Evolutionary conservation across 1,140 invertebrate species (phyloP).

Genomic region (Neomicropteryx cornuta): DNA sequence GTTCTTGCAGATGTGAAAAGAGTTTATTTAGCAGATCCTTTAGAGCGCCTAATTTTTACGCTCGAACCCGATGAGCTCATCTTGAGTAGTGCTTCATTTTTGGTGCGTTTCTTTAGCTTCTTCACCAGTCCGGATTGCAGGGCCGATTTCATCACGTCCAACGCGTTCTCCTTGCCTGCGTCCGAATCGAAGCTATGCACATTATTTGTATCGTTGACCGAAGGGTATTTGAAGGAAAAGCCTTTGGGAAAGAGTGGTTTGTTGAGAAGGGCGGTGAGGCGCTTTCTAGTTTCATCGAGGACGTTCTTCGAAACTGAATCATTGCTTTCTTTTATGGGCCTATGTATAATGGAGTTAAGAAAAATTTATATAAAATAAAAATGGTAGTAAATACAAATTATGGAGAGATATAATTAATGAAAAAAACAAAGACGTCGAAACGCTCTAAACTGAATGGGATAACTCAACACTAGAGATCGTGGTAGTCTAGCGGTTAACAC

Average conservation of each 20-base stretch:
- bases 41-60: too few species aligned
- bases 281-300: constrained; percentile 40
- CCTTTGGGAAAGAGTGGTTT: constrained; percentile 54
- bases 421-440: too few species aligned
- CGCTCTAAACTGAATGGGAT: too few species aligned
- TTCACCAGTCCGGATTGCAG: constrained; percentile 32
- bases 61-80: too few species aligned
- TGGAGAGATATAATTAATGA: constrained; percentile 2
- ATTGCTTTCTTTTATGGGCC: constrained; percentile 26
- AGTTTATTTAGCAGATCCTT: too few species aligned
- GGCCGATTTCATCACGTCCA: constrained; percentile 43
- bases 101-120: constrained; percentile 28
- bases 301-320: constrained; percentile 25
- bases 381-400: constrained; percentile 7
- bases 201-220: constrained; percentile 28
- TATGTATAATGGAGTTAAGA: constrained; percentile 13
- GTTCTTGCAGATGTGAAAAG: too few species aligned
- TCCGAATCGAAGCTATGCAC: constrained; percentile 8
- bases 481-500: too few species aligned
- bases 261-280: constrained; percentile 44
- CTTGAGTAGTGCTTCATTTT: constrained; percentile 30
- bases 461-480: too few species aligned
- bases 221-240: constrained; percentile 58
- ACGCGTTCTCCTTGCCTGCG: constrained; percentile 30
- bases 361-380: constrained; percentile 8